Evolutionary conservation across 2,888 invertebrate genomes (phyloP), one percentile per base, ranked within the genome.

Genomic region (Aphodius sticticus): DNA sequence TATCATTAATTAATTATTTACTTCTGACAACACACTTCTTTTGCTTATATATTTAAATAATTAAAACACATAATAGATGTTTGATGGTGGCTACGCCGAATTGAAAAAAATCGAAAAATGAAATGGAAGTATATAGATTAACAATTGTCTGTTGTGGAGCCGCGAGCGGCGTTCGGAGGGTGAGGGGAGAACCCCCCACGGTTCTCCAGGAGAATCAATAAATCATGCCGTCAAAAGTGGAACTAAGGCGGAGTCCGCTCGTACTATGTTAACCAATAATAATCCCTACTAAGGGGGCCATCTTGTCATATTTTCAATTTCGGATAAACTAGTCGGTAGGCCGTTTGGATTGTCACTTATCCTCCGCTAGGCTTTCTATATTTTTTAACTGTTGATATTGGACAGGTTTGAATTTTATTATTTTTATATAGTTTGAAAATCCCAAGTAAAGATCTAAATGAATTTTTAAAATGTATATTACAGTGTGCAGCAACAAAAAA

Each of bases 251-350:
- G 91, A 89, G 91, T 91, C 88, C 88, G 90, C 89, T 88, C 89
- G 89, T 35, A 89, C 90, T 88, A 90, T 90, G 90, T 90, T 91
- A 91, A 91, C 91, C 91, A 92, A 92, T 92, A 91, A 91, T 91
- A 91, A 90, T 90, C 89, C 89, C 89, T 89, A 88, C 86, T 88
- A 89, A 88, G 89, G 91, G 88, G 89, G 91, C 91, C 91, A 91
- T 91, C 90, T 91, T 91, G 90, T 88, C 87, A 89, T 88, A 89
- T 89, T 84, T 84, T 82, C 80, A 80, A 83, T 82, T 82, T 84
- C 53, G 53, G 53, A 53, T 53, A 53, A 53, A 53, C 53, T 53
- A 53, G 53, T 3, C 53, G 9, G 1, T 3, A 53, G 53, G 53
- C 26, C 26, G 26, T 26, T 26, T 26, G 2, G 1, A 26, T 26